These are phyloP conservation scores for Brachionus calyciflorus DNA, from an alignment of 1,140 invertebrate species.

Conservation along the genomic window DNA sequence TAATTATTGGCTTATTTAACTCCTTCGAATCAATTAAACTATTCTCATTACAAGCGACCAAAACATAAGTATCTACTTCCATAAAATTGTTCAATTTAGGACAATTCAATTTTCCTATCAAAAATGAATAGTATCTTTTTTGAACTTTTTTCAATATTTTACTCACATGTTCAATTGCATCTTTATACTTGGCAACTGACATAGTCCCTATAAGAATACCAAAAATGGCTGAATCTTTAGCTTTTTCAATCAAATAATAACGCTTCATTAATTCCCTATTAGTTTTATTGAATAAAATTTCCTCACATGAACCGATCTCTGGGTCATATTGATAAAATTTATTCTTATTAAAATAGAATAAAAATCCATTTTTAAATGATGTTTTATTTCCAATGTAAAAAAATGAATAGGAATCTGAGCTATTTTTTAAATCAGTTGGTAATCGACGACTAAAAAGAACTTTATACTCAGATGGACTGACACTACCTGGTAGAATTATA, in stretches of 20 bases:
- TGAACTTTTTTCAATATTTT: conserved; percentile 69
- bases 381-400: conserved; percentile 33
- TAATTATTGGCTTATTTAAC: conserved; percentile 81
- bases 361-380: neutral
- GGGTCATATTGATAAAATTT: conserved; percentile 48
- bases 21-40: conserved; percentile 75
- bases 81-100: conserved; percentile 88
- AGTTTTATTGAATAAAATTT: neutral
- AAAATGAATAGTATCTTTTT: conserved; percentile 84
- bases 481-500: neutral
- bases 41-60: conserved; percentile 84
- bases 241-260: conserved; percentile 77
- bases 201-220: conserved; percentile 85
- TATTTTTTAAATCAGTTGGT: conserved; percentile 5
- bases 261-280: conserved; percentile 69
- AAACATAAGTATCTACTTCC: conserved; percentile 84
- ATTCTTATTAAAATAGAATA: conserved; percentile 45
- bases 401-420: conserved; percentile 14
- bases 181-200: conserved; percentile 74
- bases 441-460: neutral
- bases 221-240: conserved; percentile 79
- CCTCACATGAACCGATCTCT: neutral
- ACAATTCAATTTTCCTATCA: conserved; percentile 84
- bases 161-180: conserved; percentile 74
- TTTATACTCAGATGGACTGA: neutral